These are phyloP conservation scores for Sinella curviseta DNA, from an alignment of 1,140 invertebrate genomes.

Conservation along the genomic window DNA sequence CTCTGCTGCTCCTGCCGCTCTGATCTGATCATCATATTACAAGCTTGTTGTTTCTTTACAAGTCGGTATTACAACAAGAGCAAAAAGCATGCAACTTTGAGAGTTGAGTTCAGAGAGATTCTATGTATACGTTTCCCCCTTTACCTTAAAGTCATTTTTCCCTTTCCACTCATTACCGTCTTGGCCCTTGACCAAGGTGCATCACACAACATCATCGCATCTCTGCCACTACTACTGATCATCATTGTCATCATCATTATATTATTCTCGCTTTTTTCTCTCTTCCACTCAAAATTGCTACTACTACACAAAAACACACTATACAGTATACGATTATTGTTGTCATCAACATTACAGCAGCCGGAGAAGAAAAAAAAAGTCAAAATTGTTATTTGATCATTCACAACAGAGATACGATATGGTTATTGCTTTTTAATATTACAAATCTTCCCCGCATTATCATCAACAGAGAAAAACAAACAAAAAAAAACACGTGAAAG, in stretches of 20 bases:
- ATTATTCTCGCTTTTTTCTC: slow-evolving; percentile 19
- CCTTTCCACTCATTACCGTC: slow-evolving; percentile 23
- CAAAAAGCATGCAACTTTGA: slow-evolving; percentile 17
- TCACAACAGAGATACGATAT: slow-evolving; percentile 10
- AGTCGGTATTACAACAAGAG: not conserved
- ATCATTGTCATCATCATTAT: slow-evolving; percentile 21
- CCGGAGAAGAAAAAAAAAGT: not conserved
- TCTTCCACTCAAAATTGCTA: slow-evolving; percentile 4
- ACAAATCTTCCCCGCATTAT: not conserved
- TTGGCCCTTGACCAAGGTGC: slow-evolving; percentile 26
- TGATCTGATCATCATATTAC: not conserved
- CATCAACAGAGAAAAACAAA: not conserved
- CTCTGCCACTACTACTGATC: not conserved
- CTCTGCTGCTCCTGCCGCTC: not conserved
- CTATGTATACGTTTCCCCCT: slow-evolving; percentile 11
- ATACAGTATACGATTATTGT: slow-evolving; percentile 26
- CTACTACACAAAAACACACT: not conserved
- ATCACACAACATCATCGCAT: slow-evolving; percentile 22
- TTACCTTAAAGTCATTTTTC: slow-evolving; percentile 26
- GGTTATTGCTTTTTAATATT: slow-evolving; percentile 20
- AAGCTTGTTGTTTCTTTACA: not conserved
- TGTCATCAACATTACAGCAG: slow-evolving; percentile 16
- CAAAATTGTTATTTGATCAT: slow-evolving; percentile 25
- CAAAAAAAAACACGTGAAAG: not conserved
- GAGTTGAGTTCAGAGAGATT: not conserved